Evolutionary conservation across 2,113 vertebrate species (phyloP), one percentile per base, ranked within the genome.

Genomic region (Trematomus loennbergii): DNA sequence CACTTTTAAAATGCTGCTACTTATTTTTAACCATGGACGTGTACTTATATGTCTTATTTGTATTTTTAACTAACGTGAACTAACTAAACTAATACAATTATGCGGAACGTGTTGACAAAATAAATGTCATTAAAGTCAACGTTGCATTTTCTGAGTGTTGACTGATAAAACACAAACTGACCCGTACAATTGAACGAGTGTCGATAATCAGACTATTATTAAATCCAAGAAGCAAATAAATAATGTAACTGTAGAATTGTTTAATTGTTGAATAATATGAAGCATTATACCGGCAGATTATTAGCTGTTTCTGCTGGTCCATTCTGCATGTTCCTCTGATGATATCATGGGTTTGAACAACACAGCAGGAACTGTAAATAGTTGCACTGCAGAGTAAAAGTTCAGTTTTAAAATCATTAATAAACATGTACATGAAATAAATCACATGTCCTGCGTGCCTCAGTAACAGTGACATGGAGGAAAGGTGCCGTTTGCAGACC

Each of bases 311-410:
- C 10, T 55, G 50, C 45, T 25, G 40, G 40, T 59, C 5, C 45
- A 6, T 50, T 60, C 71, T 29, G 25, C 62, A 62, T 66, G 40
- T 6, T 52, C 7, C 52, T 74, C 71, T 63, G 61, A 61, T 75
- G 54, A 67, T 58, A 22, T 58, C 67, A 79, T 72, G 45, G 48
- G 22, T 74, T 78, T 46, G 52, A 66, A 67, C 36, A n/a, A n/a
- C n/a, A n/a, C 61, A 77, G 70, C 59, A 55, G 60, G 68, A 9
- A 3, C 4, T 67, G 5, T 82, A 61, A 69, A 70, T 65, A 22
- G 46, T 17, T n/a, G 22, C 62, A 53, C 73, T 54, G 65, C 66
- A 58, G 53, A 65, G 57, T 46, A 10, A 64, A 5, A 49, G 53
- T 16, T 2, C 15, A 78, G 61, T 29, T 22, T 57, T 12, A 73